A percentile compares a stretch with the other conserved stretches of the same genome.
Conservation (phyloP, 2,113 vertebrate species). For the Pituophis catenifer region DNA sequence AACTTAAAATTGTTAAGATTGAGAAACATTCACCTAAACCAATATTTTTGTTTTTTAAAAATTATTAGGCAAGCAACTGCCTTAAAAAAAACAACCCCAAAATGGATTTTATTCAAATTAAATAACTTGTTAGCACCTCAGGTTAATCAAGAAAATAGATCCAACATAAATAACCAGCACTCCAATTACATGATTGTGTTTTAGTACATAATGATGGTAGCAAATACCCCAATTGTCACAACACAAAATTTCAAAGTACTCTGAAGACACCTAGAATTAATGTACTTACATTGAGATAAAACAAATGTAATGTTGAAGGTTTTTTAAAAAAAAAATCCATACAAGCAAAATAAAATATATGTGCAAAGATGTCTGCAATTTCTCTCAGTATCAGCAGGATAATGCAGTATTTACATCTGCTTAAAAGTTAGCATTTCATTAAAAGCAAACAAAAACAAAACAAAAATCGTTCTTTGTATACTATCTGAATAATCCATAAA, state of each 20-base stretch:
- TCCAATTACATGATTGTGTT: constrained; percentile 47
- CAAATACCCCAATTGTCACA: constrained; percentile 53
- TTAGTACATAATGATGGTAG: constrained; percentile 61
- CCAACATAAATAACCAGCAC: constrained; percentile 63
- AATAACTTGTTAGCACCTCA: constrained; percentile 71
- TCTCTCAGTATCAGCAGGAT: neutral
- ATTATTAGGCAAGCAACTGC: neutral
- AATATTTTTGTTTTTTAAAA: neutral
- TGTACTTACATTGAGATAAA: neutral
- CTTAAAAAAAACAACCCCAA: constrained; percentile 49
- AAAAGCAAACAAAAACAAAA: constrained; percentile 2
- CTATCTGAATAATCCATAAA: constrained; percentile 7
- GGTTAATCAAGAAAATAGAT: constrained; percentile 61
- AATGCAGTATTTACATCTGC: constrained; percentile 9
- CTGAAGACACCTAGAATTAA: constrained; percentile 30
- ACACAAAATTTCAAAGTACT: constrained; percentile 10
- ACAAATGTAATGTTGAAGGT: constrained; percentile 40
- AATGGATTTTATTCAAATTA: constrained; percentile 72
- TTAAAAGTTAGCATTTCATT: constrained; percentile 39
- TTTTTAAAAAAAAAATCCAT: constrained; percentile 13
- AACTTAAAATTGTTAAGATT: neutral
- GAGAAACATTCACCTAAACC: neutral
- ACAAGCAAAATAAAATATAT: constrained; percentile 29
- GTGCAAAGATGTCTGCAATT: constrained; percentile 28
- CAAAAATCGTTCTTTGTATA: constrained; percentile 28